Conservation (phyloP, 2,113 vertebrate genomes). For the Montifringilla adamsi region DNA sequence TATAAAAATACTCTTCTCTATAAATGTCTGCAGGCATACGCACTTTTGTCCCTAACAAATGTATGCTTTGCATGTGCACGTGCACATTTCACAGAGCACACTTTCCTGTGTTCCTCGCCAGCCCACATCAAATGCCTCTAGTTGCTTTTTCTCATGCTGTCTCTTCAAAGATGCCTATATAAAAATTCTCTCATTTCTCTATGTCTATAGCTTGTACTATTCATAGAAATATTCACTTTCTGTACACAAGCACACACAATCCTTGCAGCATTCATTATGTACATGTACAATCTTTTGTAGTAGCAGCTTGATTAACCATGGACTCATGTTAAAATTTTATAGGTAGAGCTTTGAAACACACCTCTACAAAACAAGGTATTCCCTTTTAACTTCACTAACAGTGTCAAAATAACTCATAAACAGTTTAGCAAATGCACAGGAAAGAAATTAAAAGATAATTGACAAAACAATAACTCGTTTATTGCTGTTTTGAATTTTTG, state of each 20-base stretch:
- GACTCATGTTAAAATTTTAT: not conserved
- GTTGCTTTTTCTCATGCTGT: not conserved
- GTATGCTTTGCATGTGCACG: not conserved
- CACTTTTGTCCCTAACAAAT: constrained; percentile 2
- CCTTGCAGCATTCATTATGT: not conserved
- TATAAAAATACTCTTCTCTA: constrained; percentile 4
- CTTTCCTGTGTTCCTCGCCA: not conserved
- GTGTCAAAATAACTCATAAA: not conserved
- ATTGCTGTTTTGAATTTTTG: not conserved
- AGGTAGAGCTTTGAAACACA: not conserved
- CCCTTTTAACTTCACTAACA: not conserved
- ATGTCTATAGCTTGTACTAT: not conserved
- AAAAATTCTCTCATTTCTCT: constrained; percentile 7
- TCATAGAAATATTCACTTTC: not conserved
- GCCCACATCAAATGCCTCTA: constrained; percentile 1
- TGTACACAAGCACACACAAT: not conserved
- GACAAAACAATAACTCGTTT: not conserved
- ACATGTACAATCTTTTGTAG: not conserved
- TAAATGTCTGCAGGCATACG: not conserved
- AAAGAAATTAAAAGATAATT: not conserved
- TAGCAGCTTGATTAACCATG: not conserved
- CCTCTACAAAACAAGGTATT: not conserved
- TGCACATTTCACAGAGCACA: not conserved
- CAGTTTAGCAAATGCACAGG: not conserved
- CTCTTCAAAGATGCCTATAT: constrained; percentile 11